Evolutionary conservation across 2,113 vertebrate species (phyloP).

Genomic region (Entelurus aequoreus): DNA sequence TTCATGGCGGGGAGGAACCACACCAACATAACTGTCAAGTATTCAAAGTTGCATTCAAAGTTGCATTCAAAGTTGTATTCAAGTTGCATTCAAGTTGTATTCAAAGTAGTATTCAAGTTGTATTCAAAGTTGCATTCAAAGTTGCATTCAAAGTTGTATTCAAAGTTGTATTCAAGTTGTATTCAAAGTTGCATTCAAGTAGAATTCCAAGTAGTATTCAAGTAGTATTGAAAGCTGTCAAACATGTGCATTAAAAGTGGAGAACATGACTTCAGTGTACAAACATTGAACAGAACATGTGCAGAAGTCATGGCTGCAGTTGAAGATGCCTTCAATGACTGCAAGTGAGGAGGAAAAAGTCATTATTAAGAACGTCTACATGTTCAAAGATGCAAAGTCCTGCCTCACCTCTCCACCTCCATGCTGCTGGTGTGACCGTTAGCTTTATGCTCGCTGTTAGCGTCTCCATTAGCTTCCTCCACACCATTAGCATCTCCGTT

Average conservation of each 20-base stretch:
- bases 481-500: too few relatives aligned
- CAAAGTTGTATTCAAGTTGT: too few relatives aligned
- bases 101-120: too few relatives aligned
- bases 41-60: too few relatives aligned
- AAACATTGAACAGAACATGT: conserved; percentile 6
- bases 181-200: too few relatives aligned
- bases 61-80: too few relatives aligned
- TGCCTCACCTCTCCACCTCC: conserved; percentile 29
- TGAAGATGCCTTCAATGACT: conserved; percentile 64
- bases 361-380: background rate
- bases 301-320: conserved; percentile 18
- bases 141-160: too few relatives aligned
- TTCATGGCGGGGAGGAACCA: background rate
- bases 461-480: too few relatives aligned
- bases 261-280: background rate
- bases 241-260: background rate
- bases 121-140: too few relatives aligned
- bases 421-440: background rate
- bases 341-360: conserved; percentile 21
- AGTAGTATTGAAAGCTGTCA: background rate
- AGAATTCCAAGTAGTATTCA: too few relatives aligned
- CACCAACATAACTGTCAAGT: background rate
- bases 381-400: background rate
- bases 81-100: too few relatives aligned
- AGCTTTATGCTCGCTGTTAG: background rate